Conservation (phyloP, 2,888 invertebrate genomes). For the Danaus chrysippus region DNA sequence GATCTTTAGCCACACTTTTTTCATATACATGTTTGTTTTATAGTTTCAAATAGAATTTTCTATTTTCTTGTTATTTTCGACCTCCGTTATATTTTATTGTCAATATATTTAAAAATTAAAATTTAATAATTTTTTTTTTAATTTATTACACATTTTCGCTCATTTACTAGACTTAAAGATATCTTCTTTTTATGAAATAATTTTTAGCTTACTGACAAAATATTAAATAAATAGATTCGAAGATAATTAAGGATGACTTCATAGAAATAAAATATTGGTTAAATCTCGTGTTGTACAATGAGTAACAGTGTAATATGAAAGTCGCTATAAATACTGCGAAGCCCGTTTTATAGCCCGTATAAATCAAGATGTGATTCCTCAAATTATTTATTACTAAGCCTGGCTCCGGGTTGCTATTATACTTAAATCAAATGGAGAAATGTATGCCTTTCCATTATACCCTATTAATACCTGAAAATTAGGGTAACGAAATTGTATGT, state of each 20-base stretch:
- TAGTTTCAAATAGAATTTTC: too few species aligned
- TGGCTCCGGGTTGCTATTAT: slow-evolving; percentile 32
- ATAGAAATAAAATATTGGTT: slow-evolving; percentile 1
- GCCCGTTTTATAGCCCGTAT: slow-evolving; percentile 38
- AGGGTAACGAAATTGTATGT: slow-evolving; percentile 1
- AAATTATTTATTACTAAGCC: slow-evolving; percentile 42
- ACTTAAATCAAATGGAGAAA: slow-evolving; percentile 25
- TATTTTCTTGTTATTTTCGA: too few species aligned
- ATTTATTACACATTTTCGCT: too few species aligned
- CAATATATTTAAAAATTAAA: too few species aligned
- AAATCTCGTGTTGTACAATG: slow-evolving; percentile 22
- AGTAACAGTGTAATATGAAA: slow-evolving; percentile 30
- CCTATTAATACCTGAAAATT: slow-evolving; percentile 1
- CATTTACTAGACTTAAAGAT: too few species aligned
- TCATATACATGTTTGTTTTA: too few species aligned
- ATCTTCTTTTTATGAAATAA: too few species aligned
- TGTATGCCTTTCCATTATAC: slow-evolving; percentile 22
- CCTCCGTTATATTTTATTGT: too few species aligned
- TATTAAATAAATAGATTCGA: too few species aligned
- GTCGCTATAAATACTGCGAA: slow-evolving; percentile 37
- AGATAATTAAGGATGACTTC: background rate
- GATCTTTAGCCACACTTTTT: too few species aligned
- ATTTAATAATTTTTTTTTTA: too few species aligned
- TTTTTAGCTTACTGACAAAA: too few species aligned
- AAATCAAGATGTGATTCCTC: slow-evolving; percentile 41